phyloP scores from a whole-genome alignment of 1,140 invertebrate species.

The Cyclina sinensis region DNA sequence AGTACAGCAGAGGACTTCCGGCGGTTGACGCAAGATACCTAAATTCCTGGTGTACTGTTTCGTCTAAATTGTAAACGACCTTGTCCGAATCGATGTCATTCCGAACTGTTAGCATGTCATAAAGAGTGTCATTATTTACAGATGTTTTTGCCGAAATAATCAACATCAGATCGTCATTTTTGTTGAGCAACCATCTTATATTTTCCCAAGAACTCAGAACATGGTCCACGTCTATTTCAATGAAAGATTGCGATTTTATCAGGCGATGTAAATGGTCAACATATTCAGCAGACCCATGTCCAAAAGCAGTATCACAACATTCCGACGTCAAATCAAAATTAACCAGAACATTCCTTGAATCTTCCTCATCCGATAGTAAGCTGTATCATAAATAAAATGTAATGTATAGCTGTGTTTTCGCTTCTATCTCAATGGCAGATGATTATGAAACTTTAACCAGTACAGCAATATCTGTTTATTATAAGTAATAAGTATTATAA shows the following conservation, averaged over 20 bases:
- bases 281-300: slow-evolving; percentile 8
- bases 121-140: background rate
- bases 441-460: background rate
- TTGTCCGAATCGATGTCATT: slow-evolving; percentile 51
- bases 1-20: slow-evolving; percentile 55
- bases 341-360: background rate
- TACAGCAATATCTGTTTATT: background rate
- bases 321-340: slow-evolving; percentile 26
- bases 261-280: background rate
- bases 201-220: background rate
- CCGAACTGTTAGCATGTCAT: slow-evolving; percentile 14
- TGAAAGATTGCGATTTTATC: background rate
- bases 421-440: background rate
- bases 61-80: slow-evolving; percentile 31
- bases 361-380: background rate
- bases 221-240: slow-evolving; percentile 31
- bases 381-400: no score
- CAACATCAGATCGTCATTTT: background rate
- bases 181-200: background rate
- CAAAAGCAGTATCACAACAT: slow-evolving; percentile 28
- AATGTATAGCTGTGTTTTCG: background rate
- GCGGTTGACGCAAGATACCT: background rate
- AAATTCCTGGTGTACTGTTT: background rate
- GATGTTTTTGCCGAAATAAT: background rate
- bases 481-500: no score